Conservation (phyloP, 2,113 vertebrate species). For the Mohoua ochrocephala region DNA sequence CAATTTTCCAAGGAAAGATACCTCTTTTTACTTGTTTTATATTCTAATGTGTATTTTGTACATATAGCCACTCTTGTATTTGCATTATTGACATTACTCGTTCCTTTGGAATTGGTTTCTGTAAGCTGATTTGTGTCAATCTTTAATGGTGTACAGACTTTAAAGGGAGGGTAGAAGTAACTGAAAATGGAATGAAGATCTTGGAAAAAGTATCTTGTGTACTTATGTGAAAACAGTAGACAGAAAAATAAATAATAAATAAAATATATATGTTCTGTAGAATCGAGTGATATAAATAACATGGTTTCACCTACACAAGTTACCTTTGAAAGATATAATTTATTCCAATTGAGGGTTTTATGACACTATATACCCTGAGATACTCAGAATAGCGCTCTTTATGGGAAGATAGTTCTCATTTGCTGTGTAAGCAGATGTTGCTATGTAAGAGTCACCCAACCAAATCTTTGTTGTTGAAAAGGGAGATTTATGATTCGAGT, state of each 20-base stretch:
- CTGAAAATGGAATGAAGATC: not conserved
- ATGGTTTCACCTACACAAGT: not conserved
- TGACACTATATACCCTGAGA: not conserved
- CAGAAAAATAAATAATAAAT: not conserved
- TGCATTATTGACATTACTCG: not conserved
- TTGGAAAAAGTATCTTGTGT: not conserved
- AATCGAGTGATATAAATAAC: not conserved
- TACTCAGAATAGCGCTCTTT: not conserved
- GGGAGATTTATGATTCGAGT: conserved; percentile 18
- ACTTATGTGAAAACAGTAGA: not conserved
- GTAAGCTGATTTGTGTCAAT: not conserved
- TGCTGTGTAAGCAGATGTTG: conserved; percentile 33
- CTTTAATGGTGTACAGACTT: not conserved
- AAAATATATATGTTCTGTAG: not conserved
- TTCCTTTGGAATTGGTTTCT: not conserved
- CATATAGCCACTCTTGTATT: not conserved
- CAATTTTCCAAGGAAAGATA: not conserved
- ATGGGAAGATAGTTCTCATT: not conserved
- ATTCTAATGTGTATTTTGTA: not conserved
- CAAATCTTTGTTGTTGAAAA: conserved; percentile 31
- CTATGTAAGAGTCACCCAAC: not conserved
- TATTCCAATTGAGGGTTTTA: not conserved
- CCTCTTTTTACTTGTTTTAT: accelerated
- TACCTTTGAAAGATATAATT: not conserved
- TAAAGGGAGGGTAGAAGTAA: not conserved